Conservation (phyloP, 2,888 invertebrate genomes). For the Drosophila melanosoma region DNA sequence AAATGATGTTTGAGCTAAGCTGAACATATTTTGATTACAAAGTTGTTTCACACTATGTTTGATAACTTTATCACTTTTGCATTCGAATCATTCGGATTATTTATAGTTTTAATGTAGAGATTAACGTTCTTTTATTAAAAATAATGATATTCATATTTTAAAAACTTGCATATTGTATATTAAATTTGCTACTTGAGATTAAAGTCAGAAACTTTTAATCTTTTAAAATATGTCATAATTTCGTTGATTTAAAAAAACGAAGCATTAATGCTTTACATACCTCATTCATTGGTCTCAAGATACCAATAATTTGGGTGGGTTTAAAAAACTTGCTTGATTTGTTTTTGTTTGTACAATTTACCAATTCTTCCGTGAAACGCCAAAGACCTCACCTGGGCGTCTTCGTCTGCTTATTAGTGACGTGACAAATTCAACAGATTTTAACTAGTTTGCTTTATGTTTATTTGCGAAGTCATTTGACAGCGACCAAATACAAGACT, state of each 20-base stretch:
- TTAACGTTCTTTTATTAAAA: neutral
- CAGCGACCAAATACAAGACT: conserved; percentile 12
- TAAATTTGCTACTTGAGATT: neutral
- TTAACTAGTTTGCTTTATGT: conserved; percentile 12
- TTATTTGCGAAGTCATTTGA: conserved; percentile 37
- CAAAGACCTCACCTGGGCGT: conserved; percentile 12
- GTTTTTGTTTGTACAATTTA: conserved; percentile 13
- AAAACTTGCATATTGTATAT: neutral
- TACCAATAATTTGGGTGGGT: conserved; percentile 2
- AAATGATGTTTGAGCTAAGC: neutral
- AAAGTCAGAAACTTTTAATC: neutral
- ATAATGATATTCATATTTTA: neutral
- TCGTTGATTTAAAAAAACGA: neutral
- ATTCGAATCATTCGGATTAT: neutral
- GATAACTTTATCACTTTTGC: neutral
- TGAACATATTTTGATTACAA: neutral
- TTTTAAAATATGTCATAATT: neutral
- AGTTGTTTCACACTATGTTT: neutral
- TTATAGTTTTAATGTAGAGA: neutral
- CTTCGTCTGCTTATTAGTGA: neutral
- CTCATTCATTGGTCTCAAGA: neutral
- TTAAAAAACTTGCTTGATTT: conserved; percentile 21
- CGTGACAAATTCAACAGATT: conserved; percentile 18
- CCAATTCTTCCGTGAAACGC: conserved; percentile 19
- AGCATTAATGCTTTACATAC: neutral